Percentiles rank a stretch among this genome's conserved stretches.
Conservation (phyloP, 1,140 invertebrate genomes). For the Drosophila funebris region DNA sequence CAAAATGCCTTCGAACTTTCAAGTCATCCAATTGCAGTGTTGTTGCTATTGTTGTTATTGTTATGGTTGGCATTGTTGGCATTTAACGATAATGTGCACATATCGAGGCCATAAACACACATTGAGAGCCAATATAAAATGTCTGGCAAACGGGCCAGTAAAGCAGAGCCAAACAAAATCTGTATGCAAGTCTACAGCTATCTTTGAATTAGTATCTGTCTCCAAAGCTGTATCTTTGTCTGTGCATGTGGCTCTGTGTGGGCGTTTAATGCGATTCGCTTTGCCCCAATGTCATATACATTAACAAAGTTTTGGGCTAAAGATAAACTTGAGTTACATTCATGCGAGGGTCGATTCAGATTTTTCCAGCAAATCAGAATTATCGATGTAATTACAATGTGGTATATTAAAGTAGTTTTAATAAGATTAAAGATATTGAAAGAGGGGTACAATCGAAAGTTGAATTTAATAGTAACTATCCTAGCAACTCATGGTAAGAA, state of each 20-base stretch:
- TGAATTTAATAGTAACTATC: too few relatives aligned
- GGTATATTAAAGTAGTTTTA: too few relatives aligned
- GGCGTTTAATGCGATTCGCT: conserved; percentile 57
- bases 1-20: conserved; percentile 62
- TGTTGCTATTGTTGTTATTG: conserved; percentile 26
- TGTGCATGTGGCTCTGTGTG: conserved; percentile 10
- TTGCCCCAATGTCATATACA: conserved; percentile 44
- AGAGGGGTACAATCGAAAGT: too few relatives aligned
- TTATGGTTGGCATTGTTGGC: conserved; percentile 39
- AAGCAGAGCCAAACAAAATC: conserved; percentile 27
- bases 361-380: not conserved
- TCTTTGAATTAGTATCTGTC: conserved; percentile 23
- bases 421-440: too few relatives aligned
- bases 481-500: not conserved
- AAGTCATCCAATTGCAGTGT: conserved; percentile 75
- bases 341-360: conserved; percentile 24
- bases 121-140: conserved; percentile 55
- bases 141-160: conserved; percentile 15
- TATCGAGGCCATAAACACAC: conserved; percentile 71
- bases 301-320: conserved; percentile 46
- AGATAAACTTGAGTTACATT: conserved; percentile 47
- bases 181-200: conserved; percentile 45
- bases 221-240: conserved; percentile 17
- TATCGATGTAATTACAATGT: not conserved
- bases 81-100: conserved; percentile 75